phyloP scores from a whole-genome alignment of 2,888 invertebrate species.

The Drosophila putrida region DNA sequence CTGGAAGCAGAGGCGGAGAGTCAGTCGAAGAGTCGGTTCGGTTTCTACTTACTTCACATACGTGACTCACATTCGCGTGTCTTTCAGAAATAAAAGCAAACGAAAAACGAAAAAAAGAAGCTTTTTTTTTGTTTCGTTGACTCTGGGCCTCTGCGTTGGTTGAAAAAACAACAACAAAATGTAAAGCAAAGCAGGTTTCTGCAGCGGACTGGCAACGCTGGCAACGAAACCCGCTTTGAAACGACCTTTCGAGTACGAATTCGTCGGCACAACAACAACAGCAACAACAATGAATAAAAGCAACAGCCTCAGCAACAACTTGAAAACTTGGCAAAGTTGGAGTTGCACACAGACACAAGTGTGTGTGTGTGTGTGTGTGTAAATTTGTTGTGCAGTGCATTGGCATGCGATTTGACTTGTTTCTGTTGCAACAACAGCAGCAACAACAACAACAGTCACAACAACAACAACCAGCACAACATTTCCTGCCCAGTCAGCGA shows the following conservation, averaged over 20 bases:
- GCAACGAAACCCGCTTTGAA: slow-evolving; percentile 82
- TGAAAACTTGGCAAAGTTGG: slow-evolving; percentile 68
- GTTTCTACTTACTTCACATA: slow-evolving; percentile 80
- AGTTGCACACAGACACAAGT: slow-evolving; percentile 28
- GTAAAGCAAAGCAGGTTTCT: slow-evolving; percentile 80
- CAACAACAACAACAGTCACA: slow-evolving; percentile 40
- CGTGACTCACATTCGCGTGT: slow-evolving; percentile 81
- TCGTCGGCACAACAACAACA: slow-evolving; percentile 76
- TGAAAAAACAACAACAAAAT: slow-evolving; percentile 50
- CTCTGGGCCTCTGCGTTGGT: slow-evolving; percentile 48
- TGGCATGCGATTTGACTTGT: slow-evolving; percentile 80
- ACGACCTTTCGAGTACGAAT: slow-evolving; percentile 85
- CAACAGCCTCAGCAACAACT: slow-evolving; percentile 76
- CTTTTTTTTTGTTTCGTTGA: slow-evolving; percentile 64
- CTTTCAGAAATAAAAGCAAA: slow-evolving; percentile 75
- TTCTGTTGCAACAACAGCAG: slow-evolving; percentile 57
- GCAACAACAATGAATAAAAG: slow-evolving; percentile 58
- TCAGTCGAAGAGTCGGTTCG: slow-evolving; percentile 53
- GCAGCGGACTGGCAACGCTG: slow-evolving; percentile 82
- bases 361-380: slow-evolving; percentile 17
- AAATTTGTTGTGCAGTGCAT: slow-evolving; percentile 65
- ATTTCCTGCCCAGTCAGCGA: slow-evolving; percentile 66
- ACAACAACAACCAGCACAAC: slow-evolving; percentile 52
- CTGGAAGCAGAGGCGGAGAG: slow-evolving; percentile 37
- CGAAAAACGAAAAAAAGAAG: slow-evolving; percentile 52